Evolutionary conservation across 2,797 vertebrate species (phyloP).

Genomic region (Phrynocephalus guinanensis): DNA sequence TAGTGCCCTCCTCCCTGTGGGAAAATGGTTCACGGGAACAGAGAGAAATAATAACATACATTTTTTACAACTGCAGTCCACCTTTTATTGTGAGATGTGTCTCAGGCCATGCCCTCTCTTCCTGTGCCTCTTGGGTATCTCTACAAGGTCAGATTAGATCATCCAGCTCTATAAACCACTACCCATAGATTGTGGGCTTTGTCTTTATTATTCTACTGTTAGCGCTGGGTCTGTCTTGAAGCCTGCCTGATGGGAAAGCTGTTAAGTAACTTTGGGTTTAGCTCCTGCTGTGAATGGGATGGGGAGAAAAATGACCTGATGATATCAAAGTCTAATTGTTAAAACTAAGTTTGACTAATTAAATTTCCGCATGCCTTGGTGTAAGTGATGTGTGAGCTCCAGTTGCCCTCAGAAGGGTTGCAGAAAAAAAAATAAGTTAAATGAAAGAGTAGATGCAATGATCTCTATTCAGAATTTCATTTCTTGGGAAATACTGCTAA

Average conservation of each 20-base stretch:
- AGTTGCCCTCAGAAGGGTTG: slow-evolving; percentile 1
- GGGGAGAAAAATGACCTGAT: slow-evolving; percentile 25
- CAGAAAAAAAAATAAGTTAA: slow-evolving; percentile 35
- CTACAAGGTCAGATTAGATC: neutral
- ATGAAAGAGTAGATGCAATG: neutral
- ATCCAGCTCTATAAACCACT: neutral
- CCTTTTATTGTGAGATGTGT: neutral
- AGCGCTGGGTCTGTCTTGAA: neutral
- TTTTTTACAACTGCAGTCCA: slow-evolving; percentile 10
- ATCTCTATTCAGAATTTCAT: neutral
- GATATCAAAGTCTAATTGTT: slow-evolving; percentile 10
- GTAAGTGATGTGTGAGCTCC: slow-evolving; percentile 39
- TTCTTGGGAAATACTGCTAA: neutral
- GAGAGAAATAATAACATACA: neutral
- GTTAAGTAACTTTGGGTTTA: neutral
- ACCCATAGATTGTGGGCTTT: fast-evolving
- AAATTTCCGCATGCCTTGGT: slow-evolving; percentile 46
- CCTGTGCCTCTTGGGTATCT: neutral
- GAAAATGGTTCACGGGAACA: neutral
- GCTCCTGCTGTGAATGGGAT: slow-evolving; percentile 9
- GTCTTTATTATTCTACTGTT: slow-evolving; percentile 12
- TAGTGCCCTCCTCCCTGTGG: neutral
- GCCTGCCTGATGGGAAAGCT: neutral
- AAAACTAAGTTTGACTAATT: slow-evolving; percentile 35
- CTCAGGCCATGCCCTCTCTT: neutral